phyloP scores from a whole-genome alignment of 2,113 vertebrate species.

The Tretioscincus oriximinensis region DNA sequence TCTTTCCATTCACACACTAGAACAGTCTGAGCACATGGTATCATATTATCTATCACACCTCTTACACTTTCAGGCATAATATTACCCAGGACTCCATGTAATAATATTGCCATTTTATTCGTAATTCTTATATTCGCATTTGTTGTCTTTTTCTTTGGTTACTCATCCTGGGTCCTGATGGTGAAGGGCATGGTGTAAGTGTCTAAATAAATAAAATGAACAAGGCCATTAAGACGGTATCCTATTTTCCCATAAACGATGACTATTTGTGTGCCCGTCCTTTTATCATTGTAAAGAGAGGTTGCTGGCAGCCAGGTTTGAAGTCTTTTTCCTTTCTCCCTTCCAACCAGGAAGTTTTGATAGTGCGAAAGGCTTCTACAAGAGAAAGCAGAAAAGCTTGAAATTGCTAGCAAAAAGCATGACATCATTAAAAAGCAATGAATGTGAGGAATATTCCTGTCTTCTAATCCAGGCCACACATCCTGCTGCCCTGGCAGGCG shows the following conservation, averaged over 20 bases:
- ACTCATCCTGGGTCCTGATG: slow-evolving; percentile 27
- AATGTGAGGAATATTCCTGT: slow-evolving; percentile 68
- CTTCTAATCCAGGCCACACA: slow-evolving; percentile 72
- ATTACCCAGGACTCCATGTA: too few relatives aligned
- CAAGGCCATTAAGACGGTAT: not conserved
- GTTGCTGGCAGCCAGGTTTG: slow-evolving; percentile 29
- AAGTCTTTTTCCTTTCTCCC: not conserved
- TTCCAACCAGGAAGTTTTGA: slow-evolving; percentile 64
- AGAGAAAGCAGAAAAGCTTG: slow-evolving; percentile 58
- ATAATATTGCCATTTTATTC: too few relatives aligned
- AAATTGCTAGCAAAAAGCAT: slow-evolving; percentile 62
- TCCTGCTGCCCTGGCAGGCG: slow-evolving; percentile 77
- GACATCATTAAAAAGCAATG: slow-evolving; percentile 75
- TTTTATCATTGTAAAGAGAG: slow-evolving; percentile 29
- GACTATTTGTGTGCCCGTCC: slow-evolving; percentile 22
- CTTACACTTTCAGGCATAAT: too few relatives aligned
- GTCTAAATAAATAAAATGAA: not conserved
- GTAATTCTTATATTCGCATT: too few relatives aligned
- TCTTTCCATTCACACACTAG: too few relatives aligned
- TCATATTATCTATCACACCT: too few relatives aligned
- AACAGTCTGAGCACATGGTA: too few relatives aligned
- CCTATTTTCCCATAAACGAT: not conserved
- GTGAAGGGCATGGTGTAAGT: not conserved
- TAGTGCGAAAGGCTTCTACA: slow-evolving; percentile 59
- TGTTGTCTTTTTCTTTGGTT: not conserved